These are phyloP conservation scores for Pollenia griseotomentosa DNA, from an alignment of 2,888 invertebrate species.

Conservation along the genomic window DNA sequence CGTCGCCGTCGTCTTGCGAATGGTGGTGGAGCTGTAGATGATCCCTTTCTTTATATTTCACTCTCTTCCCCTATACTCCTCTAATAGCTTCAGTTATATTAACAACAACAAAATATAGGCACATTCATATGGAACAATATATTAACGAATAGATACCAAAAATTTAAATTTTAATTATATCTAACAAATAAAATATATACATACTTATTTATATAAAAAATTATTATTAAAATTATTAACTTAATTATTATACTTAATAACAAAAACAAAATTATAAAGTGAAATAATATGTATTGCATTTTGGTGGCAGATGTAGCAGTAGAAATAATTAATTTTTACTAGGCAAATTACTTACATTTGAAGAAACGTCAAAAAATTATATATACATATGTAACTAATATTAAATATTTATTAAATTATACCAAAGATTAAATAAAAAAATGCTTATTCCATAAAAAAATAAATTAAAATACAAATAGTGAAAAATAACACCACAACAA, in stretches of 20 bases:
- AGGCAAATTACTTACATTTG: constrained; percentile 71
- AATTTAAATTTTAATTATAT: constrained; percentile 70
- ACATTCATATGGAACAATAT: constrained; percentile 69
- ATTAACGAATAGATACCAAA: constrained; percentile 72
- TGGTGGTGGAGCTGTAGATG: constrained; percentile 45
- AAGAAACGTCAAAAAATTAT: constrained; percentile 72
- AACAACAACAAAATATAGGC: constrained; percentile 67
- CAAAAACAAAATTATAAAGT: constrained; percentile 51
- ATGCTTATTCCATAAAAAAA: constrained; percentile 69
- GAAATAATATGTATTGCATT: constrained; percentile 72
- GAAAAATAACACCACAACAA: constrained; percentile 68
- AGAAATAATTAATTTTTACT: constrained; percentile 74
- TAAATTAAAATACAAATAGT: constrained; percentile 55
- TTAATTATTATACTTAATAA: constrained; percentile 63
- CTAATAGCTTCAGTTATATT: constrained; percentile 56
- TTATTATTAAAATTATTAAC: constrained; percentile 64
- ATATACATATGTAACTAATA: constrained; percentile 69
- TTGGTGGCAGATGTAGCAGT: constrained; percentile 74
- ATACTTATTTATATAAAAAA: constrained; percentile 50
- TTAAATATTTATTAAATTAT: constrained; percentile 68
- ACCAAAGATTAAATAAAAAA: constrained; percentile 73
- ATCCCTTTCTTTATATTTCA: constrained; percentile 24
- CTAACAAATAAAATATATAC: constrained; percentile 57
- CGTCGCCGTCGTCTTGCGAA: constrained; percentile 20
- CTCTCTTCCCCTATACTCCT: constrained; percentile 16